Evolutionary conservation across 1,140 invertebrate species (phyloP).

Genomic region (Euwallacea similis): DNA sequence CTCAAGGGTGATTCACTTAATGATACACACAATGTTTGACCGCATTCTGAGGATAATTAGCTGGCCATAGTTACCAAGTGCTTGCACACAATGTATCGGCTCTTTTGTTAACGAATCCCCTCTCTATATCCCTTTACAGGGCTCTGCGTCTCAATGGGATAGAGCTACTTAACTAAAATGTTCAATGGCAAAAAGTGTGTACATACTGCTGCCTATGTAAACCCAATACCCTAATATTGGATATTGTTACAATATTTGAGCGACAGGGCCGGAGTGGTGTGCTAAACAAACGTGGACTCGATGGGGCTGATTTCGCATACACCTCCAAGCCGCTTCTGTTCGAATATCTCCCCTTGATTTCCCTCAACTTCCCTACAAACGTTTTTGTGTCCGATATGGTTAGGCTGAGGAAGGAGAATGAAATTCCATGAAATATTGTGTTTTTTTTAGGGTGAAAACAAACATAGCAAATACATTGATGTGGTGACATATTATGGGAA

Average conservation of each 20-base stretch:
- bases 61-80: no score
- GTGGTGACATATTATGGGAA: slow-evolving; percentile 21
- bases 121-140: no score
- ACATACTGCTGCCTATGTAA: slow-evolving; percentile 3
- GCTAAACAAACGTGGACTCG: background rate
- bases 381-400: slow-evolving; percentile 15
- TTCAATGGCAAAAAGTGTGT: slow-evolving; percentile 16
- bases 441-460: slow-evolving; percentile 26
- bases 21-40: no score
- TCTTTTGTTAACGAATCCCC: no score
- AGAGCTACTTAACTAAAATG: slow-evolving; percentile 24
- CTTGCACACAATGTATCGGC: no score
- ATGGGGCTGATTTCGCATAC: background rate
- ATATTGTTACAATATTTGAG: background rate
- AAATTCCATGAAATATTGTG: slow-evolving; percentile 31
- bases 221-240: slow-evolving; percentile 14
- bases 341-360: slow-evolving; percentile 5
- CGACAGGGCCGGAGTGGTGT: background rate
- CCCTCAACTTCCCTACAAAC: slow-evolving; percentile 6
- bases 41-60: no score
- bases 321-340: slow-evolving; percentile 12
- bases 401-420: slow-evolving; percentile 13
- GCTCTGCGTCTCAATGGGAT: background rate
- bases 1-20: no score
- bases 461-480: slow-evolving; percentile 27